Evolutionary conservation across 2,888 invertebrate species (phyloP), one percentile per base, ranked within the genome.

Genomic region (Aphodius granarius): DNA sequence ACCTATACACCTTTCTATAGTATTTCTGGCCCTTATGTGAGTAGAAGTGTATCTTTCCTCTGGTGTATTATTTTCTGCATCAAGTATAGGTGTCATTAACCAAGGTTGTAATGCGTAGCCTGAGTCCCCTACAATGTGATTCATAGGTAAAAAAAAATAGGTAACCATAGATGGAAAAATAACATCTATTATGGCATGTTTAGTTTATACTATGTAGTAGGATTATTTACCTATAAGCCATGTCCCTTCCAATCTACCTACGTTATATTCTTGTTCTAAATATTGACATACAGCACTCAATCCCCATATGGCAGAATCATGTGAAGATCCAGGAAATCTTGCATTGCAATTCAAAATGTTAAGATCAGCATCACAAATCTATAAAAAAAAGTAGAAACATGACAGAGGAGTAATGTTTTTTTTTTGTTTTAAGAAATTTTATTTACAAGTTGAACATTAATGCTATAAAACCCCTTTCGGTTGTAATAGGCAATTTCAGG

Each of bases 1-100:
- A n/a, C 78, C 77, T 71, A 76, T 77, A 17, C 77, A 74, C 13
- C 79, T 65, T 73, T 79, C 79, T 15, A 79, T 62, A 19, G 63
- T 16, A 74, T 78, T 78, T 63, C 79, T 23, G n/a, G 77, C 68
- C 15, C 63, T 23, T 64, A 78, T 74, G 22, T 75, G 65, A 71
- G 74, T 78, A 75, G 62, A 75, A 72, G 68, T 79, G 63, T 77
- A 78, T 68, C 75, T 62, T 20, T 18, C 73, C 71, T 76, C 78
- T 19, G 76, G 74, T 13, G 77, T 72, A 66, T 73, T 72, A 74
- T 43, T 71, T 72, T 19, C 63, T 23, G 78, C 72, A 72, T 73
- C 73, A 43, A 62, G 15, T 13, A 78, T 43, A 64, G 78, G 78
- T 20, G 78, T 76, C 73, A 78, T 73, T 70, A 70, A 16, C 73